A percentile compares a stretch with the other conserved stretches of the same genome.
phyloP scores from a whole-genome alignment of 2,113 vertebrate species.

The Scytalopus superciliaris region DNA sequence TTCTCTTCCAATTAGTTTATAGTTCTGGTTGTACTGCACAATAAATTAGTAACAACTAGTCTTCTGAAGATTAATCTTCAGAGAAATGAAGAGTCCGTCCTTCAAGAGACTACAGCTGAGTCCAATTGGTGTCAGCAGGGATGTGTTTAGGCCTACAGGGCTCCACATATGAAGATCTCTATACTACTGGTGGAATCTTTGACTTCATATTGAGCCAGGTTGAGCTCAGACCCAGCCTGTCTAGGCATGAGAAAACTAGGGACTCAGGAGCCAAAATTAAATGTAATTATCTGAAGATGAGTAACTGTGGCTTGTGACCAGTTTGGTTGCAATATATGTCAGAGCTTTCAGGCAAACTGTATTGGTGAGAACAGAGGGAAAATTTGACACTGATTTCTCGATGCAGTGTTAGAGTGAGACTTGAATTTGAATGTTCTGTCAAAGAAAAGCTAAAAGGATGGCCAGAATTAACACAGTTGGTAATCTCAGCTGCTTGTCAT shows the following conservation, averaged over 20 bases:
- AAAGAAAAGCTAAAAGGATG: conserved; percentile 55
- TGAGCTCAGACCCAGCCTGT: not conserved
- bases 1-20: not conserved
- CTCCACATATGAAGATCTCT: not conserved
- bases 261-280: not conserved
- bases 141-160: not conserved
- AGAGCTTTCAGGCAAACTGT: conserved; percentile 12
- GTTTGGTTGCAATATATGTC: not conserved
- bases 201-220: not conserved
- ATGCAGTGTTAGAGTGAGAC: conserved; percentile 9
- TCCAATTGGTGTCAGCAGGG: not conserved
- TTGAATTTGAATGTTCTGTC: conserved; percentile 65
- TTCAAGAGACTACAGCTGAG: not conserved
- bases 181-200: fast-evolving
- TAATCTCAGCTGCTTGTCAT: conserved; percentile 55
- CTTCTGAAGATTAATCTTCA: not conserved
- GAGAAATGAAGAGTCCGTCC: not conserved
- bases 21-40: not conserved
- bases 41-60: not conserved
- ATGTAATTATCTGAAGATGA: not conserved
- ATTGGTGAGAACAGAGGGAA: not conserved
- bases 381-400: conserved; percentile 8
- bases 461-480: conserved; percentile 60
- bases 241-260: not conserved
- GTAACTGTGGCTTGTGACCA: not conserved